Evolutionary conservation across 2,113 vertebrate genomes (phyloP), one percentile per base, ranked within the genome.

Genomic region (Sakesphorus luctuosus): DNA sequence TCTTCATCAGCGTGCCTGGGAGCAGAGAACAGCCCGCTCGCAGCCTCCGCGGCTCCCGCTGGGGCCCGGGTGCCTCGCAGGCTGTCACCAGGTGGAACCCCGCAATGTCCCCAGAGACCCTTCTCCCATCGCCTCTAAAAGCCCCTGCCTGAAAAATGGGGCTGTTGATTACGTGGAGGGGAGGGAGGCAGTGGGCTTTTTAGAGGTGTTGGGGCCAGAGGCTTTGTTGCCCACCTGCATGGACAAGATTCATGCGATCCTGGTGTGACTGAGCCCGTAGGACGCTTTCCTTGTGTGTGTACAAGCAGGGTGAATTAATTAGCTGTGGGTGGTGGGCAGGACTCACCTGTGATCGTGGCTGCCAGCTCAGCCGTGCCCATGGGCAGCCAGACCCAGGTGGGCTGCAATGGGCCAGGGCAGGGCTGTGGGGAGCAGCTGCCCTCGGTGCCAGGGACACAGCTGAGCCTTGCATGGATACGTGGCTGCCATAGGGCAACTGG

Each of bases 401-500:
- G 33, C 29, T 33, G 21, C 26, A 19, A 62, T 12, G 59, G 18
- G 24, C n/a, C 78, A 46, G 21, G 29, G 62, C 33, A n/a, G 33
- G 18, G 56, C 29, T 43, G 67, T 5, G 9, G 62, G 75, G 31
- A 71, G 44, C 72, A n/a, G 61, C 40, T 65, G 69, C 11, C 63
- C 33, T 18, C 19, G 7, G 36, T 28, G 49, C 31, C 63, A 53
- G 33, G 16, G 53, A 44, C 62, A 83, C 62, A 86, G 63, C 62
- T 66, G 62, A 75, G 72, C 49, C 61, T 16, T 12, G n/a, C 20
- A 11, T 0, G 4, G n/a, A 15, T 38, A 29, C 0, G 0, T 24
- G 49, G 49, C 59, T 68, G 47, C 73, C 17, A 0, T 0, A n/a
- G 35, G 67, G 61, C 38, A 79, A 38, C 20, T 11, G 56, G 56